Evolutionary conservation across 2,113 vertebrate genomes (phyloP).

Genomic region (Alligator sinensis): DNA sequence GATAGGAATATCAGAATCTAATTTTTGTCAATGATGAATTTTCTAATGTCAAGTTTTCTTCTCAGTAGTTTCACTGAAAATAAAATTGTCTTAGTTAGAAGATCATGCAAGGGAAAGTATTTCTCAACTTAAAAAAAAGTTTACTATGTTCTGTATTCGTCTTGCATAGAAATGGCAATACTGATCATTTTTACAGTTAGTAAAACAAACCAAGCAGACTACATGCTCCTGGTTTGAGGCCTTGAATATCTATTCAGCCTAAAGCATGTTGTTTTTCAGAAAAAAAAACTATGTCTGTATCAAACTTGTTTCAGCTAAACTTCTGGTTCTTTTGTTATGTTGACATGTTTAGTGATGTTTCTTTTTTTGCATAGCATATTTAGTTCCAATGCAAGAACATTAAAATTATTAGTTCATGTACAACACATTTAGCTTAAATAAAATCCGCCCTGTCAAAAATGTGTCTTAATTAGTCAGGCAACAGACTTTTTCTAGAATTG

Average conservation of each 20-base stretch:
- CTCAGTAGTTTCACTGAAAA: background rate
- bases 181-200: background rate
- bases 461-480: constrained; percentile 80
- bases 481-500: constrained; percentile 73
- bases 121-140: constrained; percentile 22
- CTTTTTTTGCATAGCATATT: constrained; percentile 50
- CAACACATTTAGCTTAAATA: constrained; percentile 68
- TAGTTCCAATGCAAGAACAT: constrained; percentile 69
- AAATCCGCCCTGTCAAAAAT: constrained; percentile 77
- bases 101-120: rapidly evolving
- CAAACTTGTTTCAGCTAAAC: constrained; percentile 42
- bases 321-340: constrained; percentile 38
- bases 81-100: background rate
- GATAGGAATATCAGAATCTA: background rate
- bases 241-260: constrained; percentile 37
- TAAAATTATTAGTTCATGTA: constrained; percentile 75
- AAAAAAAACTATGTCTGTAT: constrained; percentile 52
- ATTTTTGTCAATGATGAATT: background rate
- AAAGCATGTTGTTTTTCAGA: constrained; percentile 45
- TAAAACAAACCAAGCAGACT: constrained; percentile 44
- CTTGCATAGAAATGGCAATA: constrained; percentile 10
- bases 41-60: background rate
- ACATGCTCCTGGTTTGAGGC: constrained; percentile 51
- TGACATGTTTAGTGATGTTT: constrained; percentile 65
- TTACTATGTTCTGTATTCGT: background rate